phyloP scores from a whole-genome alignment of 1,140 invertebrate species.

The Drosophila watanabei region DNA sequence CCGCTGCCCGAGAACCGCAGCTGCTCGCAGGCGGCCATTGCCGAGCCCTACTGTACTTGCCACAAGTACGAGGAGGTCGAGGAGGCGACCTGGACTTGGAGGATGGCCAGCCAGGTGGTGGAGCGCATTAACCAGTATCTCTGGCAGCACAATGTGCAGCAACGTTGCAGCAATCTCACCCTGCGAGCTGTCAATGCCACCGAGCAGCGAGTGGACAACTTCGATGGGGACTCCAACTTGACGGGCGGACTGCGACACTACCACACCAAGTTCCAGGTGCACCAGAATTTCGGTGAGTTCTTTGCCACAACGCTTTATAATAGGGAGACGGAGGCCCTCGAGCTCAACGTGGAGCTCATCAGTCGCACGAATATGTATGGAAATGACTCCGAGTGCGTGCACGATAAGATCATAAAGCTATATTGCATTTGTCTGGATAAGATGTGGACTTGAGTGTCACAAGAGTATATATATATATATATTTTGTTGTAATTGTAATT shows the following conservation, averaged over 20 bases:
- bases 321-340: slow-evolving; percentile 29
- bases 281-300: slow-evolving; percentile 87
- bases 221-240: not conserved
- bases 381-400: slow-evolving; percentile 86
- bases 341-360: slow-evolving; percentile 83
- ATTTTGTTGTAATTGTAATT: not conserved
- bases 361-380: slow-evolving; percentile 88
- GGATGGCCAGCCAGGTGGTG: slow-evolving; percentile 85
- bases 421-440: slow-evolving; percentile 83
- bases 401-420: slow-evolving; percentile 86
- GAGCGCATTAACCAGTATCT: slow-evolving; percentile 84
- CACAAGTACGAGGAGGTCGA: slow-evolving; percentile 85
- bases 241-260: slow-evolving; percentile 7
- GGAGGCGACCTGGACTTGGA: slow-evolving; percentile 75
- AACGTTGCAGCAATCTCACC: slow-evolving; percentile 71
- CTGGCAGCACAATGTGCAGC: slow-evolving; percentile 91
- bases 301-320: slow-evolving; percentile 87
- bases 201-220: slow-evolving; percentile 10
- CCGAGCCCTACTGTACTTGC: slow-evolving; percentile 92
- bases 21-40: slow-evolving; percentile 90
- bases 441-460: not conserved
- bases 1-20: slow-evolving; percentile 88
- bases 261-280: slow-evolving; percentile 32
- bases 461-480: not conserved
- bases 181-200: slow-evolving; percentile 20